Conservation (phyloP, 2,888 invertebrate genomes). For the Neoaliturus tenellus region DNA sequence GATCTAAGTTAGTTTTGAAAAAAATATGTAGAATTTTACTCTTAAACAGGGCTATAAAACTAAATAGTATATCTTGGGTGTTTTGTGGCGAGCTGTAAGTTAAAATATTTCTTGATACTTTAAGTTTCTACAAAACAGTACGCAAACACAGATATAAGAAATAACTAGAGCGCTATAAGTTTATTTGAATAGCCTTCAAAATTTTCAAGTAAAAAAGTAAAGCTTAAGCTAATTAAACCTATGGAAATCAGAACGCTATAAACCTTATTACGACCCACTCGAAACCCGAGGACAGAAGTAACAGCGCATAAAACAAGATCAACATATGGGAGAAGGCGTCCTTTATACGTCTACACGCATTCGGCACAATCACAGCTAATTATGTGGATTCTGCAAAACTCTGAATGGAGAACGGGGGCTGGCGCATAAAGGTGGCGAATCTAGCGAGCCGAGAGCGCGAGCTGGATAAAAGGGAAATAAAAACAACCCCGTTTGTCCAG, state of each 20-base stretch:
- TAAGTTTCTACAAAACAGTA: too few relatives aligned
- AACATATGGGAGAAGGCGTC: conserved; percentile 21
- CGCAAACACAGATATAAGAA: too few relatives aligned
- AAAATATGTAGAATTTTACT: too few relatives aligned
- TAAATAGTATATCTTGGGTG: too few relatives aligned
- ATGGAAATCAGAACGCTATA: background rate
- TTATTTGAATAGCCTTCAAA: too few relatives aligned
- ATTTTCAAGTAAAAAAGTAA: too few relatives aligned
- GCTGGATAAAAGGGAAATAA: conserved; percentile 37
- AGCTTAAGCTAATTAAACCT: background rate
- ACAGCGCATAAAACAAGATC: conserved; percentile 51
- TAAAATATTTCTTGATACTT: too few relatives aligned
- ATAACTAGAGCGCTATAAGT: too few relatives aligned
- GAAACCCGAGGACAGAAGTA: conserved; percentile 14
- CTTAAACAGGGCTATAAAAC: too few relatives aligned
- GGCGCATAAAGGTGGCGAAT: conserved; percentile 49
- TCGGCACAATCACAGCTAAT: conserved; percentile 11
- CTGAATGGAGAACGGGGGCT: conserved; percentile 4
- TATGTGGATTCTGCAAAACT: background rate
- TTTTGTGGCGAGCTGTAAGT: too few relatives aligned
- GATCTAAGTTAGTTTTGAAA: too few relatives aligned
- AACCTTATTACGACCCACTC: background rate
- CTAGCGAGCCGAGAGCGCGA: conserved; percentile 35
- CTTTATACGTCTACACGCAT: conserved; percentile 17
- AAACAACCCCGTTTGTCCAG: conserved; percentile 31